Conservation (phyloP, 1,140 invertebrate species). For the Nasonia giraulti region DNA sequence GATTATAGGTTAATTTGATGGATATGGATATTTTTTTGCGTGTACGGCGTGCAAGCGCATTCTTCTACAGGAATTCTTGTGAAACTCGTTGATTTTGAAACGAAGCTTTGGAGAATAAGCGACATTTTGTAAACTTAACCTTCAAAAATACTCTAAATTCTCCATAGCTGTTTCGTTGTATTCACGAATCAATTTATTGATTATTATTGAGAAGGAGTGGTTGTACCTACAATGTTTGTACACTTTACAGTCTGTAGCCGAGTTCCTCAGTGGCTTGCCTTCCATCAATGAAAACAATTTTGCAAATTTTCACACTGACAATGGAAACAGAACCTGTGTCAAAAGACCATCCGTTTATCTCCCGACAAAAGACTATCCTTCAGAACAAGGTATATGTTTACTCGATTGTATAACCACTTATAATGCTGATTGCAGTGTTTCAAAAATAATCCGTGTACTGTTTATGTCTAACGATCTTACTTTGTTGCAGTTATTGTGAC, state of each 20-base stretch:
- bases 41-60: no score
- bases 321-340: slow-evolving; percentile 86
- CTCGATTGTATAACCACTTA: neutral
- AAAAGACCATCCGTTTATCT: slow-evolving; percentile 93
- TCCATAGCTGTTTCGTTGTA: neutral
- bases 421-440: neutral
- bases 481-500: slow-evolving; percentile 90
- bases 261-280: slow-evolving; percentile 93
- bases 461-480: slow-evolving; percentile 1
- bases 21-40: neutral
- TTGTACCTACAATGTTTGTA: neutral
- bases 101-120: neutral
- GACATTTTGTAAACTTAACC: slow-evolving; percentile 34
- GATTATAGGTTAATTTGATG: slow-evolving; percentile 5
- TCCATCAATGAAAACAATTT: slow-evolving; percentile 94
- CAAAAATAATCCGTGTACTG: no score
- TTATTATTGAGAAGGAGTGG: neutral
- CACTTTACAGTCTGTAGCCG: slow-evolving; percentile 82
- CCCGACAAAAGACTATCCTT: slow-evolving; percentile 91
- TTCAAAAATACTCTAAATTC: neutral
- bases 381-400: slow-evolving; percentile 84
- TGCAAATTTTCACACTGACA: slow-evolving; percentile 90
- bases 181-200: neutral
- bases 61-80: neutral
- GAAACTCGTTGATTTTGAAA: neutral